Conservation (phyloP, 2,888 invertebrate genomes). For the Pseudococcus jackbeardsleyi region DNA sequence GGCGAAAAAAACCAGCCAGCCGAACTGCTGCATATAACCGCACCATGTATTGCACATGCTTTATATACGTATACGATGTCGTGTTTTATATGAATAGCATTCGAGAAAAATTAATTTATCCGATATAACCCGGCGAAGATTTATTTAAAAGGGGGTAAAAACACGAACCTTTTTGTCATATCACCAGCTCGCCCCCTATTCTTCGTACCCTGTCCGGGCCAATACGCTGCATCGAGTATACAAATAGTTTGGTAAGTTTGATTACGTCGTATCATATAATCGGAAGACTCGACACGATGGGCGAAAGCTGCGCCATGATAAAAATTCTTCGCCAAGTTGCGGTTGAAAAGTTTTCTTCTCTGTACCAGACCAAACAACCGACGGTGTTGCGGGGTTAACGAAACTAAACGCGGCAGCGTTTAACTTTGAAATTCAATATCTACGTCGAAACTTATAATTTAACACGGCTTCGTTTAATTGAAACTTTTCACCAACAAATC, state of each 20-base stretch:
- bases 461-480: constrained; percentile 32
- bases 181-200: neutral
- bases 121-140: constrained; percentile 33
- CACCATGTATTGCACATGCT: neutral
- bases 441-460: constrained; percentile 28
- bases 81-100: constrained; percentile 17
- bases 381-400: neutral
- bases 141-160: constrained; percentile 32
- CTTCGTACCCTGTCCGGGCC: neutral
- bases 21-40: neutral
- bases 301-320: neutral
- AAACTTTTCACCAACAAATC: constrained; percentile 21
- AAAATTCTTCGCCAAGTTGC: neutral
- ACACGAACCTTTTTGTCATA: neutral
- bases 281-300: neutral
- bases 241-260: neutral
- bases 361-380: neutral
- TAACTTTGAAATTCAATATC: constrained; percentile 41
- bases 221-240: neutral
- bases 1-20: neutral
- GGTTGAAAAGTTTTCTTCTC: neutral
- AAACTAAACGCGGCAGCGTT: neutral
- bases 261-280: neutral
- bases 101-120: constrained; percentile 43
- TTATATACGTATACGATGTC: neutral